Base-by-base conservation (phyloP, 2,888 invertebrate species). In the Drosophila monieri region DNA sequence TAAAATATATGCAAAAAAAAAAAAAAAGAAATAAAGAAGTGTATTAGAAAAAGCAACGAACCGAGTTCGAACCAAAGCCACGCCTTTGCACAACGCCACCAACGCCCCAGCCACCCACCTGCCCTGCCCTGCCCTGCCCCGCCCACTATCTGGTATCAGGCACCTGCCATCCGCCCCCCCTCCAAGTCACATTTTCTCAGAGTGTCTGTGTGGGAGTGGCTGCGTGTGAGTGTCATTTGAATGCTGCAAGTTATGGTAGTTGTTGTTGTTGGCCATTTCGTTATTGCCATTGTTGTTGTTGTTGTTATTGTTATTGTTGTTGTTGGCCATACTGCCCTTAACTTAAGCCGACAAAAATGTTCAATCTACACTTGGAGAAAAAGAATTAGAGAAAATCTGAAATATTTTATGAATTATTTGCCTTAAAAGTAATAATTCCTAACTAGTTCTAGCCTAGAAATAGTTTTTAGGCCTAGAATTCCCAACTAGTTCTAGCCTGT, bases 1-100 rank as follows among this genome's bases (percentile, higher is more conserved):
- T 39, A 37, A 32, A 32, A 27, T 15, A 23, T 35, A 43, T 10
- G 21, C 9, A 18, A 41, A 18, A 39, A 32, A n/a, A 39, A 10
- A 54, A 55, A 35, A 21, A 12, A 21, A 12, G 21, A 21, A 43
- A 39, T 9, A 27, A 35, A 41, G 66, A 48, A 48, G 47, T 39
- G 39, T 65, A 37, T 37, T 69, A 55, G 46, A 56, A 55, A 30
- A 18, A 46, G 43, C 35, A 44, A 43, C 35, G 37, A 44, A 23
- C 25, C 37, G 37, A 44, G 69, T 35, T 23, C 9, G 15, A 27
- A 66, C 32, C 62, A 67, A 32, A 68, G 62, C 62, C 62, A 64
- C 62, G 62, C 69, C 62, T 37, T 68, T 54, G n/a, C 58, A 25
- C 6, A n/a, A 12, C 44, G n/a, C 23, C 44, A n/a, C 23, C 21